These are phyloP conservation scores for Nemapogon koenigi DNA, from an alignment of 2,888 invertebrate species.

Conservation along the genomic window DNA sequence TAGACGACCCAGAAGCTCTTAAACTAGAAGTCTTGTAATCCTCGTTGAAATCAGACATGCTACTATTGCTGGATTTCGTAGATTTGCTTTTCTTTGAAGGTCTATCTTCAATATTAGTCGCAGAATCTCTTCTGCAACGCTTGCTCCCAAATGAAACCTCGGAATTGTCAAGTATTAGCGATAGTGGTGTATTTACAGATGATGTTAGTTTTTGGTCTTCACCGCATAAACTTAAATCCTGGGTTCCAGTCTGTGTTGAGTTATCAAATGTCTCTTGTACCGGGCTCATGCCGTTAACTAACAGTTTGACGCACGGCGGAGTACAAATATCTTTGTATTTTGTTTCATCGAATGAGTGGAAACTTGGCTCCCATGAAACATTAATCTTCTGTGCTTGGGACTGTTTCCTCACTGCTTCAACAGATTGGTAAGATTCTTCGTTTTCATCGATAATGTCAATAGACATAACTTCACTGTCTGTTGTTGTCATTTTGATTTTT, in stretches of 20 bases:
- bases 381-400: constrained; percentile 21
- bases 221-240: too few species aligned
- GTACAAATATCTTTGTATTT: not conserved
- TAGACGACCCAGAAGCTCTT: constrained; percentile 23
- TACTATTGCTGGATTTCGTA: constrained; percentile 31
- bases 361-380: constrained; percentile 40
- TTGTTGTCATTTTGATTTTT: constrained; percentile 24
- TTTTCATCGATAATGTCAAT: constrained; percentile 1
- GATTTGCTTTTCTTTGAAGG: constrained; percentile 43
- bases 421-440: constrained; percentile 22
- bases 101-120: constrained; percentile 25
- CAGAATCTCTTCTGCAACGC: constrained; percentile 34
- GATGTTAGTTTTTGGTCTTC: too few species aligned
- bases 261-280: not conserved
- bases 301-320: too few species aligned
- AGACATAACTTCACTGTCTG: not conserved
- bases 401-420: constrained; percentile 46
- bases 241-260: constrained; percentile 3
- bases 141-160: too few species aligned
- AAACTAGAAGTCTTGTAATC: constrained; percentile 23
- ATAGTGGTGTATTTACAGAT: too few species aligned
- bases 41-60: constrained; percentile 27
- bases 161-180: too few species aligned
- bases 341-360: constrained; percentile 21
- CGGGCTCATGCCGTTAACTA: constrained; percentile 1